Conservation (phyloP, 2,888 invertebrate species). For the Hetaerina titia region DNA sequence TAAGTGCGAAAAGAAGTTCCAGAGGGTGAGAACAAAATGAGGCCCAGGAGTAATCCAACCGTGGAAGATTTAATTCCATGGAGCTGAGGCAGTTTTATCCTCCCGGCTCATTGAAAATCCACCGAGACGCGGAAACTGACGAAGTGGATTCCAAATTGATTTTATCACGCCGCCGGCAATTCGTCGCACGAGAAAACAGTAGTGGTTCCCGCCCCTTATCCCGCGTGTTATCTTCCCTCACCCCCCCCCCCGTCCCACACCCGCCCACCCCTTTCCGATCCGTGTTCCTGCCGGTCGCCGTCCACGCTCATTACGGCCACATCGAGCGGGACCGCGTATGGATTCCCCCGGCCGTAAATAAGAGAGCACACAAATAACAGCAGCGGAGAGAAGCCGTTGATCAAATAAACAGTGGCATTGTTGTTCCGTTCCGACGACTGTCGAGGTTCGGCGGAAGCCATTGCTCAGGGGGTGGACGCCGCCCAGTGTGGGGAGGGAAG, state of each 20-base stretch:
- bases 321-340: neutral
- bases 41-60: neutral
- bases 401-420: constrained; percentile 2
- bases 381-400: neutral
- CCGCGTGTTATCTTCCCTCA: neutral
- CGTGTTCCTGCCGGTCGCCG: neutral
- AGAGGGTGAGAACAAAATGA: neutral
- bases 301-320: neutral
- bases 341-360: neutral
- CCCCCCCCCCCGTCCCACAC: too few species aligned
- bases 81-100: neutral
- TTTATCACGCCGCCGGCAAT: neutral
- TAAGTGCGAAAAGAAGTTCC: neutral
- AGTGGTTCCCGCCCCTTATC: neutral
- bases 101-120: neutral
- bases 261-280: neutral
- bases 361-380: neutral
- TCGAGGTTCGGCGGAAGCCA: neutral
- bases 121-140: neutral
- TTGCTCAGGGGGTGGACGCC: neutral
- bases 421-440: neutral
- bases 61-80: neutral
- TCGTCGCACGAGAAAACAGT: neutral
- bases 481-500: too few species aligned
- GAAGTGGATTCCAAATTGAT: neutral